A percentile compares a stretch with the other conserved stretches of the same genome.
Evolutionary conservation across 2,888 invertebrate genomes (phyloP).

Genomic region (Sarcophaga subvicina): DNA sequence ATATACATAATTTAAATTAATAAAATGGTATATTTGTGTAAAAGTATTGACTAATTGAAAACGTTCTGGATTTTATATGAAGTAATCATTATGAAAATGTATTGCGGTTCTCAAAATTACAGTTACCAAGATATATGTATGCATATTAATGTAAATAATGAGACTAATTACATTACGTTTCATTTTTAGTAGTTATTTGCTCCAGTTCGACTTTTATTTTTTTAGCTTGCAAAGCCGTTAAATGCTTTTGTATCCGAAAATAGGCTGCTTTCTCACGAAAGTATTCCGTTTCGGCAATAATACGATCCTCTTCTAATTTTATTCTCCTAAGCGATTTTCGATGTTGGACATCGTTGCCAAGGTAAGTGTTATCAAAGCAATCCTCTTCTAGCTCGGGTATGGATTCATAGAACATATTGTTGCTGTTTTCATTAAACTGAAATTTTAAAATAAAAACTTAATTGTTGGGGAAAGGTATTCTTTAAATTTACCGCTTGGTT

Average conservation of each 20-base stretch:
- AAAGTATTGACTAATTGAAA: too few relatives aligned
- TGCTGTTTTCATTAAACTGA: conserved; percentile 23
- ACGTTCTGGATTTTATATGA: too few relatives aligned
- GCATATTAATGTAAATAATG: not conserved
- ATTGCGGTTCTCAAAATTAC: too few relatives aligned
- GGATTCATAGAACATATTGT: conserved; percentile 31
- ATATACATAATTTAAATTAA: too few relatives aligned
- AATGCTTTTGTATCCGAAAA: conserved; percentile 76
- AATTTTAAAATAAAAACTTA: conserved; percentile 3
- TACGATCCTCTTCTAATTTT: conserved; percentile 71
- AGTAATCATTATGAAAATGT: too few relatives aligned
- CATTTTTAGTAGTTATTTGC: conserved; percentile 40
- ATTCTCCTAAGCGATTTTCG: conserved; percentile 36
- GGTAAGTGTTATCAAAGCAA: not conserved
- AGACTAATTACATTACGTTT: not conserved
- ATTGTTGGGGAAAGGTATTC: not conserved
- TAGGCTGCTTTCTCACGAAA: conserved; percentile 76
- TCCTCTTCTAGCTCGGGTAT: conserved; percentile 42
- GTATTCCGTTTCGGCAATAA: conserved; percentile 76
- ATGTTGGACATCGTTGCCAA: not conserved
- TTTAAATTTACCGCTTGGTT: conserved; percentile 43
- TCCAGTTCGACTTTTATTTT: conserved; percentile 72
- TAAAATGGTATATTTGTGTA: too few relatives aligned
- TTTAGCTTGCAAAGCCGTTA: conserved; percentile 75
- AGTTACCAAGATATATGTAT: too few relatives aligned